A percentile compares a stretch with the other conserved stretches of the same genome.
These are phyloP conservation scores for Lasioglossum zephyrum DNA, from an alignment of 2,888 invertebrate species.

Conservation along the genomic window DNA sequence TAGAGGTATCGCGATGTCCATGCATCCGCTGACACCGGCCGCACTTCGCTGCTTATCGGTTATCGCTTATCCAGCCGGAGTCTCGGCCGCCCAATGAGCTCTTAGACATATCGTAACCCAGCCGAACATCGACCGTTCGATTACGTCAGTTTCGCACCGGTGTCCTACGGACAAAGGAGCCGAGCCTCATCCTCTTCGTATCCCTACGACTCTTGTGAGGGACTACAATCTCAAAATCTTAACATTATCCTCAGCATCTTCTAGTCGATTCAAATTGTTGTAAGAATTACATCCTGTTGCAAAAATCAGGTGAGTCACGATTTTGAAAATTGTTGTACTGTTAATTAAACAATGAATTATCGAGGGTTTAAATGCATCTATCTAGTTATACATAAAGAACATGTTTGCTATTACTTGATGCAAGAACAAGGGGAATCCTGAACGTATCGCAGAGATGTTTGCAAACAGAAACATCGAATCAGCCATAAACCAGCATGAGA, in stretches of 20 bases:
- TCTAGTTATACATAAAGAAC: not conserved
- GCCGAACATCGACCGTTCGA: constrained; percentile 65
- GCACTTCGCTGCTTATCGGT: constrained; percentile 60
- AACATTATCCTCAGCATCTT: not conserved
- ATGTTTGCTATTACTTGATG: not conserved
- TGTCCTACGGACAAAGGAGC: constrained; percentile 59
- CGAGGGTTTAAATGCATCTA: not conserved
- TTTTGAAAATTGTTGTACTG: not conserved
- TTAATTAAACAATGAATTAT: no score
- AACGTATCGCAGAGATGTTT: constrained; percentile 5
- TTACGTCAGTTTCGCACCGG: constrained; percentile 57
- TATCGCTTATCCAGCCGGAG: constrained; percentile 57
- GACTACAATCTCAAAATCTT: not conserved
- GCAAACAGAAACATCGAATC: constrained; percentile 8
- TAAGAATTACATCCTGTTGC: not conserved
- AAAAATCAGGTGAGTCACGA: not conserved
- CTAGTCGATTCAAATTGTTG: not conserved
- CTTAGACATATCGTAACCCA: constrained; percentile 61
- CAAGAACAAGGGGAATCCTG: not conserved
- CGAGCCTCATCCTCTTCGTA: not conserved
- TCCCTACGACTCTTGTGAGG: not conserved
- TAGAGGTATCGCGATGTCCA: constrained; percentile 54
- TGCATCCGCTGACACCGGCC: constrained; percentile 47
- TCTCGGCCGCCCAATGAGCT: constrained; percentile 48
- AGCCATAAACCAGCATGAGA: not conserved